phyloP scores from a whole-genome alignment of 2,113 vertebrate genomes.

The Mungos mungo region DNA sequence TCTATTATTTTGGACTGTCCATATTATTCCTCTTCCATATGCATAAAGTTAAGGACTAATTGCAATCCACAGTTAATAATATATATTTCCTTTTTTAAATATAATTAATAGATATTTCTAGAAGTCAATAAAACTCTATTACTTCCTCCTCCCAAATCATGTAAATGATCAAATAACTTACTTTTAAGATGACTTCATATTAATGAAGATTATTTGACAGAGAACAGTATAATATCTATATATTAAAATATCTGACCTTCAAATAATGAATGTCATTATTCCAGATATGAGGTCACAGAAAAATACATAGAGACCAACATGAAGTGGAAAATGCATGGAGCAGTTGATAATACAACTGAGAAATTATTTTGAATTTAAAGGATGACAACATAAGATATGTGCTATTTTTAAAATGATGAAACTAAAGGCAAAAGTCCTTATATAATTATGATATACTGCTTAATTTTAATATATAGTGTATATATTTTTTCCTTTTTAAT shows the following conservation, averaged over 20 bases:
- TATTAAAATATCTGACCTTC: not conserved
- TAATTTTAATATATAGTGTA: not conserved
- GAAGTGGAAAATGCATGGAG: not conserved
- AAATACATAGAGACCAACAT: not conserved
- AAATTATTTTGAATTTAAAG: not conserved
- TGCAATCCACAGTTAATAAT: not conserved
- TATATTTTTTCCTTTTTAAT: no score
- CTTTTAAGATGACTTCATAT: not conserved
- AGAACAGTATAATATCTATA: not conserved
- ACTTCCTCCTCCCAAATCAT: not conserved
- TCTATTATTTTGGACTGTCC: not conserved
- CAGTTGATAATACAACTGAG: not conserved
- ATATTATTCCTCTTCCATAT: not conserved
- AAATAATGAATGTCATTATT: not conserved
- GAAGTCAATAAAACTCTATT: not conserved
- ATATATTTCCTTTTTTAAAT: not conserved
- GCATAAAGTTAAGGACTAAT: not conserved
- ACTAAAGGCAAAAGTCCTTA: not conserved
- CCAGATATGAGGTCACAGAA: not conserved
- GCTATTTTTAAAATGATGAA: not conserved
- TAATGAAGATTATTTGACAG: not conserved
- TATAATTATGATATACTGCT: not conserved
- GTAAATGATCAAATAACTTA: not conserved
- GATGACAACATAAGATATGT: not conserved
- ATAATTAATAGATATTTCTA: not conserved